Conservation (phyloP, 2,113 vertebrate species). For the Grantiella picta region DNA sequence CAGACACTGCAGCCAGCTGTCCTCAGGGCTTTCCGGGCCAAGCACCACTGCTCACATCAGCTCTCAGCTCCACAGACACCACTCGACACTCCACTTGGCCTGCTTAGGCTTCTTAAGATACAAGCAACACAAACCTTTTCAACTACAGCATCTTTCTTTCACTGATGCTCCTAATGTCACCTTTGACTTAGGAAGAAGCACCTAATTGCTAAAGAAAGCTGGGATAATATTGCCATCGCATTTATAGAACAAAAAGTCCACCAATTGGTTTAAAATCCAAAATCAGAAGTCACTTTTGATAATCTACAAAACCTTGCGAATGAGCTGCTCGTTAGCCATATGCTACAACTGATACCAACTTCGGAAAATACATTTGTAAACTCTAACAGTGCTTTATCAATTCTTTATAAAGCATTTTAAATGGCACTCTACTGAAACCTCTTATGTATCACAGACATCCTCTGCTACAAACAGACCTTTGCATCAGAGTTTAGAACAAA, state of each 20-base stretch:
- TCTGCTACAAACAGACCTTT: neutral
- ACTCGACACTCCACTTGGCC: neutral
- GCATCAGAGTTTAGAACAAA: conserved; percentile 3
- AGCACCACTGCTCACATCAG: neutral
- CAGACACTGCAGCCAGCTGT: neutral
- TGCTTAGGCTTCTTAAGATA: neutral
- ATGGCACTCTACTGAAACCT: conserved; percentile 27
- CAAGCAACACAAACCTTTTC: neutral
- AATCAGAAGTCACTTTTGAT: neutral
- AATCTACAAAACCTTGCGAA: neutral
- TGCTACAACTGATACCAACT: neutral
- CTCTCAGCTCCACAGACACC: neutral
- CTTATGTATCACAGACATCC: neutral
- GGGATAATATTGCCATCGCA: neutral
- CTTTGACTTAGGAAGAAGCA: neutral
- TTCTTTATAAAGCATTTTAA: neutral
- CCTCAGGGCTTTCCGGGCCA: neutral
- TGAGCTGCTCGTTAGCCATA: neutral
- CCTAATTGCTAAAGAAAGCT: neutral
- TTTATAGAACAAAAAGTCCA: neutral
- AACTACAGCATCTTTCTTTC: neutral
- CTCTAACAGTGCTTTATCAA: neutral
- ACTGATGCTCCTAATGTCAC: neutral
- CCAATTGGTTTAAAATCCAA: neutral
- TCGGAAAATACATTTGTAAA: conserved; percentile 2